Evolutionary conservation across 2,113 vertebrate species (phyloP), one percentile per base, ranked within the genome.

Genomic region (Solenodon paradoxus): DNA sequence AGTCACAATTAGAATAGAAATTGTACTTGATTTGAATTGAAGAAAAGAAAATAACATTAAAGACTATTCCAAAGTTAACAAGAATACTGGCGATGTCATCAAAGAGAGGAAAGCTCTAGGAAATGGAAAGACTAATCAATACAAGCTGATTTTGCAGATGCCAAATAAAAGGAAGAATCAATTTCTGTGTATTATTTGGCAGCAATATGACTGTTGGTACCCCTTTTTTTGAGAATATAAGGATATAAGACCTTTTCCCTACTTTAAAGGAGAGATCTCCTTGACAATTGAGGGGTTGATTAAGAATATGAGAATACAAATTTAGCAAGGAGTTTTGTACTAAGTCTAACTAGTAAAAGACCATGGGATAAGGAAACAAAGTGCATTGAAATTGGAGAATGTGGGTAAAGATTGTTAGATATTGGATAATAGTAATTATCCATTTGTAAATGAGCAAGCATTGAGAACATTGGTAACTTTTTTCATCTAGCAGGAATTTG

Each of bases 351-450:
- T 40, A 49, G 2, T 38, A 72, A 32, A 40, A 49, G 13, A 7
- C 1, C 1, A 28, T 2, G 19, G 17, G 7, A 19, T 35, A 38
- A 84, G 20, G 7, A 61, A 26, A 0, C 9, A 7, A 89, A 40
- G 10, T 7, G 1, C 2, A 28, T 3, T 57, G 7, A 79, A 78
- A 49, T 3, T 55, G 30, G 19, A 61, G 3, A 71, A 19, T 42
- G 1, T 16, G 1, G 17, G 53, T 5, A 26, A 22, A 83, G 9
- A 19, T 9, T 20, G 11, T 28, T 35, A 79, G 26, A 30, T 16
- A 49, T 38, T 4, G 64, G 24, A 6, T 2, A 57, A 12, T 45
- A 1, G 40, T 40, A 32, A 30, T 9, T 80, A 74, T 45, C 40
- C 22, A 17, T 59, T 9, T 4, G 61, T 53, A 74, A 85, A 51